These are phyloP conservation scores for Nothoprocta pentlandii DNA, from an alignment of 2,113 vertebrate genomes.

Conservation along the genomic window DNA sequence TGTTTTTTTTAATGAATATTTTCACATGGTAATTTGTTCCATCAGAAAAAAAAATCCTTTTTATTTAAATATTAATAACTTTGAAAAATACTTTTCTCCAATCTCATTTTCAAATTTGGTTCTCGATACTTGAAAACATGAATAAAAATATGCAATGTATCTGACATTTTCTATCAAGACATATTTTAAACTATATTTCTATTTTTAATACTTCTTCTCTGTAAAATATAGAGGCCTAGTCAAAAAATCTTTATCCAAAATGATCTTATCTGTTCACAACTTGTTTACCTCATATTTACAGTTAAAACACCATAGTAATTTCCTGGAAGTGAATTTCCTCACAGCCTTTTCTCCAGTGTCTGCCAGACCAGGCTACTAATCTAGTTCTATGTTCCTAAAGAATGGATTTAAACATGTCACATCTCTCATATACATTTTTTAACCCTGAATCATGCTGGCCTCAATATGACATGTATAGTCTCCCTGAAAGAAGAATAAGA, in stretches of 20 bases:
- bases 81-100: not conserved
- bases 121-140: not conserved
- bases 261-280: not conserved
- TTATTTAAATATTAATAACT: not conserved
- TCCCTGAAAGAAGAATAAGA: conserved; percentile 25
- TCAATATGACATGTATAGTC: not conserved
- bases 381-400: not conserved
- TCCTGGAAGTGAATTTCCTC: not conserved
- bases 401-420: conserved; percentile 27
- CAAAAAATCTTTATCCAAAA: not conserved
- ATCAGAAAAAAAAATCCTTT: not conserved
- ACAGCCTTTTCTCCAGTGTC: not conserved
- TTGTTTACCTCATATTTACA: not conserved
- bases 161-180: not conserved
- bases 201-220: not conserved
- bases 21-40: not conserved
- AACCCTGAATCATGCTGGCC: conserved; percentile 13
- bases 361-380: not conserved
- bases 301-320: not conserved
- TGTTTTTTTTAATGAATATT: not conserved
- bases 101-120: not conserved
- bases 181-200: not conserved
- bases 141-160: not conserved
- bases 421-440: conserved; percentile 42
- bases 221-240: not conserved